A percentile compares a stretch with the other conserved stretches of the same genome.
phyloP scores from a whole-genome alignment of 2,888 invertebrate genomes.

The Drosophila macrospina region DNA sequence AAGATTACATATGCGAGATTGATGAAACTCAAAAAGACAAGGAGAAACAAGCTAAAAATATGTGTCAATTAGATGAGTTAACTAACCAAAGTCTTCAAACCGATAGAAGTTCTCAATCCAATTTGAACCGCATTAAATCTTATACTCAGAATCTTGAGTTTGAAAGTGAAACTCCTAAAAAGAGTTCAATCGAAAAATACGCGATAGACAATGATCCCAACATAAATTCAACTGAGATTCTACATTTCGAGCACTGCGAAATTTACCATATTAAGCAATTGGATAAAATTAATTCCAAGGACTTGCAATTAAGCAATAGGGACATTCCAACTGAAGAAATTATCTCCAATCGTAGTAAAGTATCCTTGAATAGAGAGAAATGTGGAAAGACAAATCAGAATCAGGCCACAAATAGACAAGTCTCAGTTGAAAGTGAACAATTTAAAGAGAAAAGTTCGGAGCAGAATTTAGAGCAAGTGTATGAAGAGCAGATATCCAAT shows the following conservation, averaged over 20 bases:
- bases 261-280: constrained; percentile 27
- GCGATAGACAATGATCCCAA: background rate
- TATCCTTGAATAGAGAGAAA: background rate
- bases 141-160: background rate
- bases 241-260: constrained; percentile 43
- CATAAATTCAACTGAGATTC: constrained; percentile 11
- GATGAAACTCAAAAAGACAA: background rate
- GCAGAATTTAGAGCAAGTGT: background rate
- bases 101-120: background rate
- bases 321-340: background rate
- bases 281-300: background rate
- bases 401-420: background rate
- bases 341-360: background rate
- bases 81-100: no score
- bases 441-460: background rate
- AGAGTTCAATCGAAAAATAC: background rate
- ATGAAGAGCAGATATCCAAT: no score
- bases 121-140: background rate
- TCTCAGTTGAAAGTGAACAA: background rate
- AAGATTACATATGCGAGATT: constrained; percentile 3
- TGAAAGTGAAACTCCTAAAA: background rate
- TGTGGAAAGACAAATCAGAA: background rate
- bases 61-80: background rate
- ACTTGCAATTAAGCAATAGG: background rate
- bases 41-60: background rate